phyloP scores from a whole-genome alignment of 1,140 invertebrate species.

The Drosophila orena region DNA sequence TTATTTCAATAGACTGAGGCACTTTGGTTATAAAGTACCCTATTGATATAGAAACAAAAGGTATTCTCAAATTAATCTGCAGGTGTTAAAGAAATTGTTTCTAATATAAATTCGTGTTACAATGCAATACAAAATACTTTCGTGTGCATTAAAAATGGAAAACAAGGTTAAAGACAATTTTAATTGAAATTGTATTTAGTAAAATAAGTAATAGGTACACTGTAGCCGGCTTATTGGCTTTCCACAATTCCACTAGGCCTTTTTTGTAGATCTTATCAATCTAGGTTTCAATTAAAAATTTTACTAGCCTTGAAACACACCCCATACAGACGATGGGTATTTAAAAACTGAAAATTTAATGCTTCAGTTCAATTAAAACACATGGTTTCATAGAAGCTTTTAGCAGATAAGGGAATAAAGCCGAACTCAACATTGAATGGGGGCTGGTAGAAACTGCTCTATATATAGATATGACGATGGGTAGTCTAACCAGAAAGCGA shows the following conservation, averaged over 20 bases:
- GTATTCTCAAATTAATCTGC: too few species aligned
- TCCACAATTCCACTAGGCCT: constrained; percentile 5
- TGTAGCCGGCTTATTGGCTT: not conserved
- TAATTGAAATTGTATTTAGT: not conserved
- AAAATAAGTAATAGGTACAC: constrained; percentile 7
- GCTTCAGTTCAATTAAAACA: constrained; percentile 48
- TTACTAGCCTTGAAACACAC: constrained; percentile 70
- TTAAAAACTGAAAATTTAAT: constrained; percentile 42
- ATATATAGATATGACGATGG: constrained; percentile 76
- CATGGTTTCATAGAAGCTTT: constrained; percentile 39
- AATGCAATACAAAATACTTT: too few species aligned
- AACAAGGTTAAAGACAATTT: not conserved
- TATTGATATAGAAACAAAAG: not conserved
- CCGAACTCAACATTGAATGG: constrained; percentile 42
- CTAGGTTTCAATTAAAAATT: constrained; percentile 76
- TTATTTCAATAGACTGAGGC: constrained; percentile 59
- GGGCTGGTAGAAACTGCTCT: constrained; percentile 23
- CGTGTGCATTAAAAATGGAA: too few species aligned
- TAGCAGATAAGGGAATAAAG: constrained; percentile 44
- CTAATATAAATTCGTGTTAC: too few species aligned
- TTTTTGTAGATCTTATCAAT: constrained; percentile 70
- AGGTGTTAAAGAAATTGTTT: too few species aligned
- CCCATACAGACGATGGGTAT: constrained; percentile 37
- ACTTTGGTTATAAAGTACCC: constrained; percentile 31
- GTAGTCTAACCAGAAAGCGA: constrained; percentile 22